Evolutionary conservation across 2,888 invertebrate genomes (phyloP).

Genomic region (Peribatodes rhomboidaria): DNA sequence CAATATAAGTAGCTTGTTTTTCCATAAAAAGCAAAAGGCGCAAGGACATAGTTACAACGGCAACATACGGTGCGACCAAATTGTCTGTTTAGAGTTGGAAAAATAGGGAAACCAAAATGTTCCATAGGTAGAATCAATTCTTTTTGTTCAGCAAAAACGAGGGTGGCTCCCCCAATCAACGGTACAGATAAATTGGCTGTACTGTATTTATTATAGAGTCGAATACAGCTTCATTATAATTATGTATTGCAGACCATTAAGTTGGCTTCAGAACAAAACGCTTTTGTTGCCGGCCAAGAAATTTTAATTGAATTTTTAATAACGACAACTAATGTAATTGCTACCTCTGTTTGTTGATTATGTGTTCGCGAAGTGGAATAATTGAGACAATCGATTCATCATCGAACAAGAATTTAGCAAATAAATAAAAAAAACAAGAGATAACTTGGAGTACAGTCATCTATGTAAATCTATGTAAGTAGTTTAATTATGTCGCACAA

Average conservation of each 20-base stretch:
- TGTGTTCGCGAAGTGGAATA: not conserved
- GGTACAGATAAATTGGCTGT: not conserved
- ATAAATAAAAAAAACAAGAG: too few species aligned
- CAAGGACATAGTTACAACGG: conserved; percentile 6
- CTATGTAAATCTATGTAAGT: too few species aligned
- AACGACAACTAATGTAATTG: conserved; percentile 26
- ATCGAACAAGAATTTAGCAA: too few species aligned
- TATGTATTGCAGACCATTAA: conserved; percentile 40
- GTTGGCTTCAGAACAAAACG: conserved; percentile 45
- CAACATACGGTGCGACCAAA: conserved; percentile 1
- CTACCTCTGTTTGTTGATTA: not conserved
- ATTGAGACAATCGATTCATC: not conserved
- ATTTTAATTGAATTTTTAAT: conserved; percentile 53
- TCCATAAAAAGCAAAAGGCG: conserved; percentile 17
- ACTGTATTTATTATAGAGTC: conserved; percentile 4
- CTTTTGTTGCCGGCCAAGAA: conserved; percentile 46
- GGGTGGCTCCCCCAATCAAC: not conserved
- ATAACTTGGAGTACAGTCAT: too few species aligned
- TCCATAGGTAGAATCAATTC: not conserved
- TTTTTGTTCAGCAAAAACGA: not conserved
- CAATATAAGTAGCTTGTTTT: not conserved
- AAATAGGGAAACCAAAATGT: not conserved
- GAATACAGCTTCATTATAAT: conserved; percentile 40
- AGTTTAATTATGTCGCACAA: too few species aligned
- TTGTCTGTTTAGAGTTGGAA: not conserved